phyloP scores from a whole-genome alignment of 2,888 invertebrate genomes.

The Fragum fragum region DNA sequence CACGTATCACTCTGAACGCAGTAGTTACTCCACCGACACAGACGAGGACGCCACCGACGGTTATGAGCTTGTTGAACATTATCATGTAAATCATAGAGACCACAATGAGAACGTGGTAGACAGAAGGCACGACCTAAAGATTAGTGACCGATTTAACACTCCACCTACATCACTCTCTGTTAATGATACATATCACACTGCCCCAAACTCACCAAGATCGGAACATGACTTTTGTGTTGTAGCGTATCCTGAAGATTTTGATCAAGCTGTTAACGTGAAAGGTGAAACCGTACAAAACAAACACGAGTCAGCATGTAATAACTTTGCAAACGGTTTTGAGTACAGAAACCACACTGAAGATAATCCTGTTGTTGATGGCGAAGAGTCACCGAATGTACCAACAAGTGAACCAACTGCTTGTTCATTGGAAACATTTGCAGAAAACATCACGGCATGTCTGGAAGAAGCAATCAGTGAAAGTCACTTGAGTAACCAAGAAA shows the following conservation, averaged over 20 bases:
- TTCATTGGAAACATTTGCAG: conserved; percentile 3
- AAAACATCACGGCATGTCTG: conserved; percentile 10
- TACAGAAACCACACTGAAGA: not conserved
- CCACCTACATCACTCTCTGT: conserved; percentile 29
- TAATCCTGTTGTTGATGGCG: not conserved
- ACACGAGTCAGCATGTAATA: not conserved
- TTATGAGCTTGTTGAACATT: conserved; percentile 39
- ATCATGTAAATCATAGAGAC: not conserved
- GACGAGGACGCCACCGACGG: conserved; percentile 14
- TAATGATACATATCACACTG: conserved; percentile 48
- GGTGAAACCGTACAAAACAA: not conserved
- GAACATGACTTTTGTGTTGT: conserved; percentile 24
- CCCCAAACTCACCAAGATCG: conserved; percentile 45
- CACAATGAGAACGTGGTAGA: not conserved
- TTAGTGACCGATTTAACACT: conserved; percentile 18
- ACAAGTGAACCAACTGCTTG: not conserved
- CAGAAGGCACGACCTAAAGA: not conserved
- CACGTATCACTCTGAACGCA: conserved; percentile 29
- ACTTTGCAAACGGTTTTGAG: too few species aligned
- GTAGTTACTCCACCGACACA: conserved; percentile 34
- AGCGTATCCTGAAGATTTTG: not conserved
- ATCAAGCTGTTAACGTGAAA: not conserved
- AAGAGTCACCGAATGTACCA: not conserved
- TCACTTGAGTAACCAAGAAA: not conserved
- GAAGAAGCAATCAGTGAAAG: conserved; percentile 14